Percentiles rank a stretch among this genome's conserved stretches.
These are phyloP conservation scores for Leptodirus hochenwartii DNA, from an alignment of 2,888 invertebrate genomes.

Conservation along the genomic window DNA sequence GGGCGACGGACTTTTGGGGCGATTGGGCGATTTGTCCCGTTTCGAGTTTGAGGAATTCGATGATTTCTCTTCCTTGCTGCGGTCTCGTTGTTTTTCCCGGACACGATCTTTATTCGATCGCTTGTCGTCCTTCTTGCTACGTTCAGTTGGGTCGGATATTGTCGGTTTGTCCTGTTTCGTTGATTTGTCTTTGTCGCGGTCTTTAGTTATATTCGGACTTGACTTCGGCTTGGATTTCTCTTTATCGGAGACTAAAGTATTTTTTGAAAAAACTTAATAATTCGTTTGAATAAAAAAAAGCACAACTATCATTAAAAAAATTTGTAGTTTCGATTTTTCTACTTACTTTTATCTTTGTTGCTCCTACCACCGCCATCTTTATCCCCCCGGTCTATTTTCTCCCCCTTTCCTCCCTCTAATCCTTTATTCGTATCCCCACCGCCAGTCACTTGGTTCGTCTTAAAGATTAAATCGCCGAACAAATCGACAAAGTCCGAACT, in stretches of 20 bases:
- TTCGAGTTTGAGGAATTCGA: too few relatives aligned
- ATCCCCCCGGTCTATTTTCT: too few relatives aligned
- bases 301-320: neutral
- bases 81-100: constrained; percentile 31
- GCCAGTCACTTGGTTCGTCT: too few relatives aligned
- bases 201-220: constrained; percentile 35
- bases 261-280: constrained; percentile 6
- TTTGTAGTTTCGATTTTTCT: too few relatives aligned
- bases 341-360: too few relatives aligned
- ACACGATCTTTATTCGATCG: constrained; percentile 28
- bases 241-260: constrained; percentile 9
- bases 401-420: too few relatives aligned
- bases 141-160: constrained; percentile 20
- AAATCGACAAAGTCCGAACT: too few relatives aligned
- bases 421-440: too few relatives aligned
- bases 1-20: constrained; percentile 6
- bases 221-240: constrained; percentile 13
- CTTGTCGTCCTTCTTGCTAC: constrained; percentile 28
- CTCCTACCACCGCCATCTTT: too few relatives aligned
- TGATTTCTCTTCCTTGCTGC: constrained; percentile 31
- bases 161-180: constrained; percentile 26
- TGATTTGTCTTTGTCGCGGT: constrained; percentile 25
- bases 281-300: neutral
- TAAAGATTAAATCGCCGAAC: too few relatives aligned
- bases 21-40: constrained; percentile 8